These are phyloP conservation scores for Lochmaea crataegi DNA, from an alignment of 2,888 invertebrate species.

Conservation along the genomic window DNA sequence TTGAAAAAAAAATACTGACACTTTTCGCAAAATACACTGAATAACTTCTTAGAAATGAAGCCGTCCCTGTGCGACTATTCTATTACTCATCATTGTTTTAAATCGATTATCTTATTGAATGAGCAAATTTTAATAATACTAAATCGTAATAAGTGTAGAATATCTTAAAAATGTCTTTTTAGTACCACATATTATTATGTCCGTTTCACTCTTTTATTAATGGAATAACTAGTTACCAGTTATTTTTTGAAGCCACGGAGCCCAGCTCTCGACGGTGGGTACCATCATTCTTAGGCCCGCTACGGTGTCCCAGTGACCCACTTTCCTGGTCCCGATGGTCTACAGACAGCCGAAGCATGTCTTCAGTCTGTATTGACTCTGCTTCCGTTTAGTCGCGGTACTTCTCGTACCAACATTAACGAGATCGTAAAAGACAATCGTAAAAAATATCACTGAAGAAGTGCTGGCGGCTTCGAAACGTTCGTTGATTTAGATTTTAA, in stretches of 20 bases:
- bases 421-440: slow-evolving; percentile 15
- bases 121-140: not conserved
- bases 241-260: slow-evolving; percentile 12
- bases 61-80: no score
- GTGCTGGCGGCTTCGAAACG: slow-evolving; percentile 13
- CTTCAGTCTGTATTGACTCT: slow-evolving; percentile 49
- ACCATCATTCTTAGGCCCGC: slow-evolving; percentile 57
- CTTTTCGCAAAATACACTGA: no score
- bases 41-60: no score
- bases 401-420: not conserved
- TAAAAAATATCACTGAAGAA: slow-evolving; percentile 9
- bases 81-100: no score
- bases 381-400: slow-evolving; percentile 48
- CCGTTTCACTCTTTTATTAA: not conserved
- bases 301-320: slow-evolving; percentile 65
- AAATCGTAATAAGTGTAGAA: not conserved
- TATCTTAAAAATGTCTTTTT: not conserved
- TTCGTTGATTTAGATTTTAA: not conserved
- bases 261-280: slow-evolving; percentile 32
- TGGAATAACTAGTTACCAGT: slow-evolving; percentile 16
- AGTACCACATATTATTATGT: not conserved
- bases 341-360: slow-evolving; percentile 60
- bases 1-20: no score
- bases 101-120: not conserved
- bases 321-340: slow-evolving; percentile 64